These are phyloP conservation scores for Menura novaehollandiae DNA, from an alignment of 2,113 vertebrate species.

Conservation along the genomic window DNA sequence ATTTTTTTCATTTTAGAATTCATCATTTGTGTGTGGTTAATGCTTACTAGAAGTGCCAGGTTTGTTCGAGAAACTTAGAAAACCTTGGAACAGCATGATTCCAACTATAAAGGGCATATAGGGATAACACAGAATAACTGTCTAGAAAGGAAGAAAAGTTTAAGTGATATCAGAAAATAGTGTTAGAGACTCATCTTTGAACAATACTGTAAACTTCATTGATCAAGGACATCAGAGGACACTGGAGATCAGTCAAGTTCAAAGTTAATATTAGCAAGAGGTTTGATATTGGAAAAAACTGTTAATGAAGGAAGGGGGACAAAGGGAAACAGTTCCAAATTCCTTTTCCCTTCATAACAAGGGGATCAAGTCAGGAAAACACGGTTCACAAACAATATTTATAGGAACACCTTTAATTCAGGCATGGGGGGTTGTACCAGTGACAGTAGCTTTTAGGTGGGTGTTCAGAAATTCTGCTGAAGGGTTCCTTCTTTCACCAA, in stretches of 20 bases:
- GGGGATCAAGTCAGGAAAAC: background rate
- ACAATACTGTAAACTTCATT: background rate
- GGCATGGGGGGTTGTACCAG: background rate
- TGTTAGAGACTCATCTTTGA: background rate
- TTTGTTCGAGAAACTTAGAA: background rate
- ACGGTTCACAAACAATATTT: background rate
- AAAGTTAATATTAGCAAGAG: background rate
- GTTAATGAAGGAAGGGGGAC: background rate
- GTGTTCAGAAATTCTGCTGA: background rate
- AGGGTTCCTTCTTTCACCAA: background rate
- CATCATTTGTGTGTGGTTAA: background rate
- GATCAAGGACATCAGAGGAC: background rate
- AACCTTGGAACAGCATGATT: background rate
- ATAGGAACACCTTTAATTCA: background rate
- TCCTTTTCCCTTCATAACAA: background rate
- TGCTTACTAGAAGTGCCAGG: background rate
- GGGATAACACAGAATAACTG: background rate
- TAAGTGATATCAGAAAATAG: background rate
- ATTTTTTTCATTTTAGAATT: constrained; percentile 11
- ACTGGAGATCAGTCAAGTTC: background rate
- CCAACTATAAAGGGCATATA: background rate
- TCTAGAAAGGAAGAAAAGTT: background rate
- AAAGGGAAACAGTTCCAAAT: background rate
- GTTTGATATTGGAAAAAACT: background rate
- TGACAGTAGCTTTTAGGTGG: background rate